Evolutionary conservation across 2,888 invertebrate species (phyloP), one percentile per base, ranked within the genome.

Genomic region (Agriopis aurantiaria): DNA sequence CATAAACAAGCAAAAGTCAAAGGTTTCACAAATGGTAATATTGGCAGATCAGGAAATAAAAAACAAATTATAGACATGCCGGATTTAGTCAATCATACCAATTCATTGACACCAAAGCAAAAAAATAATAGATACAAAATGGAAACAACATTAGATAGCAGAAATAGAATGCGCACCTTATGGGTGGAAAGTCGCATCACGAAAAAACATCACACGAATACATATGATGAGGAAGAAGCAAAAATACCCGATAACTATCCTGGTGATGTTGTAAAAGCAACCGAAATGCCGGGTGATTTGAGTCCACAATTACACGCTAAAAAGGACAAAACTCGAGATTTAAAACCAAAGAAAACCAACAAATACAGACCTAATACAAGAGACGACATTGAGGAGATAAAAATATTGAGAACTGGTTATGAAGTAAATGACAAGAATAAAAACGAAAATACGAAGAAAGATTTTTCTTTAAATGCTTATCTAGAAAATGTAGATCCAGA

Each of bases 171-270:
- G 9, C 23, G 66, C 10, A 72, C 67, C 0, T 23, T 63, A 11
- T 65, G 67, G 71, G 46, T 68, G 63, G 69, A 75, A 55, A 64
- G 55, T 48, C 49, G 23, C 0, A 65, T 43, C 46, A 51, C 40
- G 11, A 68, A 51, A n/a, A 69, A 65, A 9, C 61, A 61, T 41
- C 41, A 40, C 1, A 68, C 58, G 17, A 59, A 14, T 14, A 46
- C 0, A n/a, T 17, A 17, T 7, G 7, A 40, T 11, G 7, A 40
- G 23, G 23, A 8, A 49, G 17, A 17, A 43, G 14, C 8, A 41
- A 17, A 14, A 8, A 56, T 4, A 41, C 10, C 53, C 7, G 53
- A 55, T 8, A 53, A 40, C 10, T 41, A 14, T 46, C 8, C 7
- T 0, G 11, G 46, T 12, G 45, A 8, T 23, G 23, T 58, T 11